These are phyloP conservation scores for Athene noctua DNA, from an alignment of 2,113 vertebrate genomes.

Conservation along the genomic window DNA sequence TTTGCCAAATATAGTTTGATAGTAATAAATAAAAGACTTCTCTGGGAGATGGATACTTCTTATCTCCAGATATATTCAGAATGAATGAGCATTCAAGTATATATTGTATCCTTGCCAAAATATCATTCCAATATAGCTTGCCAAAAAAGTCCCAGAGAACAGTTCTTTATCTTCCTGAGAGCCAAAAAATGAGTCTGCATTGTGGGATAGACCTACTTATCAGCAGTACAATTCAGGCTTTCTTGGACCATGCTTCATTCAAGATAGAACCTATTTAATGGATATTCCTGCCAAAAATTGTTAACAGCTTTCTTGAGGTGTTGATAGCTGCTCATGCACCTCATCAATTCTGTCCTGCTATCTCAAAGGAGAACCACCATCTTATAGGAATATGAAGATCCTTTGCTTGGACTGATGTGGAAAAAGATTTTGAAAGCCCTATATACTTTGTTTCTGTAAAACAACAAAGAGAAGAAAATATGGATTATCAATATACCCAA, in stretches of 20 bases:
- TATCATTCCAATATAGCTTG: background rate
- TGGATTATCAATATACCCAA: background rate
- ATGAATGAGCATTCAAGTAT: background rate
- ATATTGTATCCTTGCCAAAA: constrained; percentile 1
- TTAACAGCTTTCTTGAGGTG: constrained; percentile 11
- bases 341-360: constrained; percentile 6
- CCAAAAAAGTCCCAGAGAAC: background rate
- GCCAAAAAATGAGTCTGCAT: background rate
- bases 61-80: background rate
- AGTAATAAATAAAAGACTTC: constrained; percentile 2
- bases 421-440: background rate
- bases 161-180: background rate
- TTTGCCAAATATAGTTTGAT: constrained; percentile 18
- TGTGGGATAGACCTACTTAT: background rate
- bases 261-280: constrained; percentile 2
- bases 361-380: background rate
- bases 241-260: background rate
- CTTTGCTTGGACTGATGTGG: background rate
- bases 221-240: background rate
- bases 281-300: background rate
- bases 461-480: background rate
- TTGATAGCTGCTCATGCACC: background rate
- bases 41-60: background rate
- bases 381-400: background rate
- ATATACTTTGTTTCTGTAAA: background rate